A percentile compares a stretch with the other conserved stretches of the same genome.
Evolutionary conservation across 2,888 invertebrate genomes (phyloP).

Genomic region (Agonum fuliginosum): DNA sequence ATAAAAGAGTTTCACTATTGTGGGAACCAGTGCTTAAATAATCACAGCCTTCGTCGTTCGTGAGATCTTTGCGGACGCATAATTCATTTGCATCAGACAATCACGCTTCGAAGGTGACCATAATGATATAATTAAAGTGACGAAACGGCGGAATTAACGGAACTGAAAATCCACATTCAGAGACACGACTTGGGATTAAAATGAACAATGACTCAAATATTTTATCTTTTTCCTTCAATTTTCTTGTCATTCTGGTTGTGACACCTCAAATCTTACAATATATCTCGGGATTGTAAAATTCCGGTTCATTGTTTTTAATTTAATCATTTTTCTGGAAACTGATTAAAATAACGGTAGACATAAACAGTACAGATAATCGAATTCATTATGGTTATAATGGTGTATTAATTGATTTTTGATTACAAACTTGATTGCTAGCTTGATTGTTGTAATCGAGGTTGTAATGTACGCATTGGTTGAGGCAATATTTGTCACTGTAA

Average conservation of each 20-base stretch:
- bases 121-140: slow-evolving; percentile 48
- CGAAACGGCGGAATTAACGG: slow-evolving; percentile 43
- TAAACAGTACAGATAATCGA: no score
- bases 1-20: no score
- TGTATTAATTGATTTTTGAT: slow-evolving; percentile 2
- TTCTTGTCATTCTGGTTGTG: slow-evolving; percentile 6
- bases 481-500: no score
- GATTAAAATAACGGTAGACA: no score
- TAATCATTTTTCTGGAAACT: not conserved
- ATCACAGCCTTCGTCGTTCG: slow-evolving; percentile 13
- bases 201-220: slow-evolving; percentile 32
- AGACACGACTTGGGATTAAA: not conserved
- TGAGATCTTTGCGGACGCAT: slow-evolving; percentile 1
- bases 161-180: slow-evolving; percentile 1
- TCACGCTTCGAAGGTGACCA: slow-evolving; percentile 48
- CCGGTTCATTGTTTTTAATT: not conserved
- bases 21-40: no score
- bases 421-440: not conserved
- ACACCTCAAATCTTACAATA: slow-evolving; percentile 21
- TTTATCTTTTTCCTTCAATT: slow-evolving; percentile 35
- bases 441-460: no score
- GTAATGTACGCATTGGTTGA: no score
- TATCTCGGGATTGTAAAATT: not conserved
- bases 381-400: slow-evolving; percentile 1
- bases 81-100: slow-evolving; percentile 39